Evolutionary conservation across 2,113 vertebrate species (phyloP).

Genomic region (Gorilla gorilla): DNA sequence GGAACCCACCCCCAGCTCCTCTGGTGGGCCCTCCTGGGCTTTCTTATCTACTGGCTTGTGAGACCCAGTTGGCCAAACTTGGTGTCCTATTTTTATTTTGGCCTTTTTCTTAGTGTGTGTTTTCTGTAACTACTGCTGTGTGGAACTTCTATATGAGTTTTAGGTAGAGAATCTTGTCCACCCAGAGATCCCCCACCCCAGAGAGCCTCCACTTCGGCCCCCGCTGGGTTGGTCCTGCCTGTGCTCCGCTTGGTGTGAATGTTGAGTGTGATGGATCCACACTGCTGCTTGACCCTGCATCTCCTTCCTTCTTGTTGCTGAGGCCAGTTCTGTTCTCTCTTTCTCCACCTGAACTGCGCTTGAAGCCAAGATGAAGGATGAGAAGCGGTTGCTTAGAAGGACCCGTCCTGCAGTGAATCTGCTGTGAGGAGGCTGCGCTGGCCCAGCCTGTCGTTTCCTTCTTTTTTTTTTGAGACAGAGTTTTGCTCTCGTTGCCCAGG

Average conservation of each 20-base stretch:
- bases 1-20: background rate
- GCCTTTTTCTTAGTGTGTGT: background rate
- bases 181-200: too few species aligned
- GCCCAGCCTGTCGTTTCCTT: background rate
- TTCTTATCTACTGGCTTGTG: too few species aligned
- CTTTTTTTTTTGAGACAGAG: too few species aligned
- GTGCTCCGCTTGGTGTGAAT: too few species aligned
- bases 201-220: too few species aligned
- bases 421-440: background rate
- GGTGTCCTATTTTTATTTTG: background rate
- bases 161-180: too few species aligned
- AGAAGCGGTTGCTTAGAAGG: background rate
- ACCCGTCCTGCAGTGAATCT: background rate
- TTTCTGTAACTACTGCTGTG: background rate
- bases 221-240: too few species aligned
- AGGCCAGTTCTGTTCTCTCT: background rate
- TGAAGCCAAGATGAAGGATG: background rate
- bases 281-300: rapidly evolving
- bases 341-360: background rate
- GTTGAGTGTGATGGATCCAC: rapidly evolving
- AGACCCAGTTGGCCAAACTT: background rate
- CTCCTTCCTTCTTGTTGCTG: background rate
- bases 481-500: too few species aligned
- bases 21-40: too few species aligned
- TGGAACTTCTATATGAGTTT: background rate